Base-by-base conservation (phyloP, 2,113 vertebrate genomes). In the Probosciger aterrimus region DNA sequence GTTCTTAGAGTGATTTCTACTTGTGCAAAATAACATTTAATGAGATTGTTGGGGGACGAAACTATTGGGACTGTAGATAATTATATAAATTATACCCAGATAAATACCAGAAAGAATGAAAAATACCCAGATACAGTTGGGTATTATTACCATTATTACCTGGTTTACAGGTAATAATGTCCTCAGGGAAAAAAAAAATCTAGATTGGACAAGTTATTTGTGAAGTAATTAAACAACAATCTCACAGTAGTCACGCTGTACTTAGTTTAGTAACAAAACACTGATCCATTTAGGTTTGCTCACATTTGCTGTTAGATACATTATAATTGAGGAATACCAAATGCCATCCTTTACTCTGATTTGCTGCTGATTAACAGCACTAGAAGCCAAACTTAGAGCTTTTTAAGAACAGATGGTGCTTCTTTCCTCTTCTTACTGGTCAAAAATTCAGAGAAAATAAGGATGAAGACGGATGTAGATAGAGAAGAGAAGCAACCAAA, bases 381-480 rank as follows among this genome's bases (percentile, higher is more conserved):
- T 90, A 93, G 86, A 14, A 82, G 77, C 64, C 90, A 95, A 96
- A 95, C 90, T 94, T 94, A 86, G 90, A 95, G 86, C 60, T 89
- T 94, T 96, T 90, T 68, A 94, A 94, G 90, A 96, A 95, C 96
- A 97, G 96, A 97, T 97, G 96, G 96, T 94, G 25, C 62, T 96
- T 87, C 88, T 95, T 93, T 94, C 91, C 83, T 82, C 65, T 95
- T 92, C 91, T 96, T 89, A 70, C 62, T 93, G 96, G 95, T 96
- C 95, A 94, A 92, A 96, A 95, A 96, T 75, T 89, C 83, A 69
- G 86, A 93, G 95, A 96, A 97, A 97, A 92, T 89, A 93, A 57
- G 55, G 86, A 96, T 86, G 83, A 96, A 95, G 92, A 95, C 3
- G 14, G 82, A 92, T 94, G 91, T 82, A 93, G 90, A 94, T 46